phyloP scores from a whole-genome alignment of 1,140 invertebrate genomes.

The Apis laboriosa region DNA sequence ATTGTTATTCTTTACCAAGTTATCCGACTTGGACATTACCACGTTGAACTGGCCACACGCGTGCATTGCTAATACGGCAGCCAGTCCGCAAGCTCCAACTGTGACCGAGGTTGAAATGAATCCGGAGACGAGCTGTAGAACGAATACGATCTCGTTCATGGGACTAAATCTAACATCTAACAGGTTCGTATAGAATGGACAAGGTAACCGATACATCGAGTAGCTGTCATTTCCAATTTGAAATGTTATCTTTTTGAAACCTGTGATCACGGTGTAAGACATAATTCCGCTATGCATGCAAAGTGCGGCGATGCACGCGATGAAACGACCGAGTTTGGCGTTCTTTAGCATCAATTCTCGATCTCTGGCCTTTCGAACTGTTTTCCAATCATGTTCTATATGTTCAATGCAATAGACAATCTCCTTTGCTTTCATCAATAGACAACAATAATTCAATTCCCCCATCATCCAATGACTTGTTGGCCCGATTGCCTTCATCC shows the following conservation, averaged over 20 bases:
- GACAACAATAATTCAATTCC: slow-evolving; percentile 66
- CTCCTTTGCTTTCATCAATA: slow-evolving; percentile 49
- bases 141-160: slow-evolving; percentile 53
- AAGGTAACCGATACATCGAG: slow-evolving; percentile 43
- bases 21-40: slow-evolving; percentile 39
- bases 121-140: slow-evolving; percentile 32
- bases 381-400: slow-evolving; percentile 49
- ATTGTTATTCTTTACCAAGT: slow-evolving; percentile 13
- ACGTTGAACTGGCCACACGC: slow-evolving; percentile 63
- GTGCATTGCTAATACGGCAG: slow-evolving; percentile 55
- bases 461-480: slow-evolving; percentile 70
- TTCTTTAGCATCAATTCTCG: slow-evolving; percentile 48
- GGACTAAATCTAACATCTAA: slow-evolving; percentile 44
- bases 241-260: slow-evolving; percentile 31
- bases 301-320: slow-evolving; percentile 54
- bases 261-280: slow-evolving; percentile 67
- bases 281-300: slow-evolving; percentile 69
- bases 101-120: slow-evolving; percentile 49
- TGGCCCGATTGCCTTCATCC: slow-evolving; percentile 67
- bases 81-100: slow-evolving; percentile 54
- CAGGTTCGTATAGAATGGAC: slow-evolving; percentile 43
- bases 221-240: slow-evolving; percentile 46
- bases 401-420: slow-evolving; percentile 58
- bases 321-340: slow-evolving; percentile 44
- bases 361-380: neutral